Evolutionary conservation across 1,140 invertebrate genomes (phyloP), one percentile per base, ranked within the genome.

Genomic region (Solen grandis): DNA sequence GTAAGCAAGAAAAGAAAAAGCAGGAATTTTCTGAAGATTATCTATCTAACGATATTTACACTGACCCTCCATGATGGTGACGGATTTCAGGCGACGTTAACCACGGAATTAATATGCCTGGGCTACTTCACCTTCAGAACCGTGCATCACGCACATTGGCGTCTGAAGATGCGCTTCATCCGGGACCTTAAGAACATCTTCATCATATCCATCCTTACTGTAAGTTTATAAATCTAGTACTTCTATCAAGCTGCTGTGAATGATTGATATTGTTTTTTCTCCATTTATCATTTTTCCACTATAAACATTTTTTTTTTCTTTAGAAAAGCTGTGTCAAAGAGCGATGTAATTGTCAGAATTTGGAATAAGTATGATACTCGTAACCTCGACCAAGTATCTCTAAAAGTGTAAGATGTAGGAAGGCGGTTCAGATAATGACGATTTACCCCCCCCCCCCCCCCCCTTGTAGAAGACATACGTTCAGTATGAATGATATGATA

Each of bases 151-250:
- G 54, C 65, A n/a, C 66, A 79, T 41, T 79, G 65, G 65, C 55
- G 63, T n/a, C 25, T 68, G 19, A n/a, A n/a, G 3, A 38, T 27
- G 25, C 35, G 25, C 19, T 79, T 70, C 76, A 59, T 25, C 16
- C 38, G 63, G 27, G 76, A 79, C 19, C n/a, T 79, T 8, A 79
- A 69, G 31, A 79, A 62, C 27, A 68, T 79, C 10, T 3, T 79
- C 10, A 59, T 59, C 1, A 79, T 79, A 4, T n/a, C 33, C 10
- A 36, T 55, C 29, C 46, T 70, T 14, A 19, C 63, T 19, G 76
- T 79, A 62, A 41, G 74, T 65, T 5, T 50, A 46, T 4, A 27
- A 13, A 27, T 60, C 16, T 5, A 3, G 16, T 35, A 27, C 10
- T 13, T 10, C 46, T 50, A n/a, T 50, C 46, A 50, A 13, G 46